Evolutionary conservation across 2,797 vertebrate species (phyloP).

Genomic region (Moxostoma hubbsi): DNA sequence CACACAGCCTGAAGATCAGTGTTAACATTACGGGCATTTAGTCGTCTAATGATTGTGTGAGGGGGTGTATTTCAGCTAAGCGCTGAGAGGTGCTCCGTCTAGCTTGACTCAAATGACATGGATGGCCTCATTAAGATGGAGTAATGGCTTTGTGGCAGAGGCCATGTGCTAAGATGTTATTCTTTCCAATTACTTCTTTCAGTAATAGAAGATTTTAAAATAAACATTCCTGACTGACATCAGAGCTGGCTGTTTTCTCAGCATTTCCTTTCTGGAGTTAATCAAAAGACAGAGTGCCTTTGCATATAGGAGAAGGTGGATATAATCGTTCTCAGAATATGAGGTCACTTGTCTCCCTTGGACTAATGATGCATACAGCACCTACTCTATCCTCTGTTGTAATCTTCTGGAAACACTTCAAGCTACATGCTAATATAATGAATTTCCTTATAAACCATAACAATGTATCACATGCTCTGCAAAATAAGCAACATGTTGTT

Average conservation of each 20-base stretch:
- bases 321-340: constrained; percentile 33
- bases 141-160: constrained; percentile 52
- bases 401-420: neutral
- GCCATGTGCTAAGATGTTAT: constrained; percentile 49
- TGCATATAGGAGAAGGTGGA: constrained; percentile 1
- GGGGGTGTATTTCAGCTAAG: constrained; percentile 50
- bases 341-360: constrained; percentile 11
- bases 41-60: constrained; percentile 53
- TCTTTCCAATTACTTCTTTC: constrained; percentile 50
- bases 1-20: constrained; percentile 49
- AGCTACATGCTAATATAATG: too few species aligned
- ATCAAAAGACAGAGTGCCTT: constrained; percentile 23
- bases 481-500: too few species aligned
- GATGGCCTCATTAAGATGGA: constrained; percentile 59
- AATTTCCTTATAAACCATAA: too few species aligned
- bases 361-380: constrained; percentile 36
- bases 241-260: constrained; percentile 10
- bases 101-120: constrained; percentile 55
- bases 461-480: too few species aligned
- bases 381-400: constrained; percentile 1
- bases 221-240: constrained; percentile 31
- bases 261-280: constrained; percentile 17
- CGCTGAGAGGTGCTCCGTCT: constrained; percentile 49
- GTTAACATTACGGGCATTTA: constrained; percentile 53
- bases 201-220: constrained; percentile 12